phyloP scores from a whole-genome alignment of 2,113 vertebrate genomes.

The Pangasianodon gigas region DNA sequence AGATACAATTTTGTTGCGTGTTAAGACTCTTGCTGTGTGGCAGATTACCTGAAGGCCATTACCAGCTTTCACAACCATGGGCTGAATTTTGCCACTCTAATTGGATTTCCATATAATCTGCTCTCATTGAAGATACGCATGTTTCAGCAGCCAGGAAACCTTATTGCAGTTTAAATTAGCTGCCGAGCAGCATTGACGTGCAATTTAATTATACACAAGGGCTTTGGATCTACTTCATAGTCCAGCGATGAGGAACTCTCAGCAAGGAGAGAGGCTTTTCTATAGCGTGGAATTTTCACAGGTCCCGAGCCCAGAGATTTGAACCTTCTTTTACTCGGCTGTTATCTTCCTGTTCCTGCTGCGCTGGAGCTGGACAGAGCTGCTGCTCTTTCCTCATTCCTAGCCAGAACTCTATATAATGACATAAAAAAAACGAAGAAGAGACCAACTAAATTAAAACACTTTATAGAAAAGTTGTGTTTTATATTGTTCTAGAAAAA shows the following conservation, averaged over 20 bases:
- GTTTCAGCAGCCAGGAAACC: conserved; percentile 55
- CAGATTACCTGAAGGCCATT: conserved; percentile 43
- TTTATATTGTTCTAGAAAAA: not conserved
- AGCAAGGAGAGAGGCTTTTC: not conserved
- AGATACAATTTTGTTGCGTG: conserved; percentile 26
- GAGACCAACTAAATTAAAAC: not conserved
- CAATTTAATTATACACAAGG: conserved; percentile 60
- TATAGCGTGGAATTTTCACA: not conserved
- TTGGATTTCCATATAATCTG: conserved; percentile 62
- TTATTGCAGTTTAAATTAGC: conserved; percentile 56
- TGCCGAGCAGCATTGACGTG: conserved; percentile 56
- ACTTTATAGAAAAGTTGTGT: not conserved
- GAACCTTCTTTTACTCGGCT: not conserved
- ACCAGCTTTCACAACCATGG: not conserved
- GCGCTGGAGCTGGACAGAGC: not conserved
- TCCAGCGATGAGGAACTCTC: not conserved
- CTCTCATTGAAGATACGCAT: conserved; percentile 47
- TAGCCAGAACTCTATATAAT: not conserved
- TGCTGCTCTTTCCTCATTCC: not conserved
- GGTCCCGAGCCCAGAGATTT: not conserved
- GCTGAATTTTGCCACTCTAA: conserved; percentile 56
- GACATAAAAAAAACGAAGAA: not conserved
- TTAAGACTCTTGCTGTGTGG: conserved; percentile 46
- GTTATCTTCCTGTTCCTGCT: not conserved
- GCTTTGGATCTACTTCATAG: not conserved